Evolutionary conservation across 2,797 vertebrate species (phyloP).

Genomic region (Phrynocephalus guinanensis): DNA sequence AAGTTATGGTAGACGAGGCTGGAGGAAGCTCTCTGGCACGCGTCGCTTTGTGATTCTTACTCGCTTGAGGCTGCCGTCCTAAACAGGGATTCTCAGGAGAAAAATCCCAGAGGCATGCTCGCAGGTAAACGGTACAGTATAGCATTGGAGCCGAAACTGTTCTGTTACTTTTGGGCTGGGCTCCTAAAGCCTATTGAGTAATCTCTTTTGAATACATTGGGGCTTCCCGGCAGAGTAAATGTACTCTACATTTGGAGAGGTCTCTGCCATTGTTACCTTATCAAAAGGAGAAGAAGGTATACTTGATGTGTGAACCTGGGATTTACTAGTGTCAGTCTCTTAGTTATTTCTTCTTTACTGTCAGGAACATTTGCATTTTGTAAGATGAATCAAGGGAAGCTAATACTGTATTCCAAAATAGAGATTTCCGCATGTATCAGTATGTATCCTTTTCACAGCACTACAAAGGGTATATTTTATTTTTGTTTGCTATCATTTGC

Average conservation of each 20-base stretch:
- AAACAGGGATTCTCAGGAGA: background rate
- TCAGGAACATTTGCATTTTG: slow-evolving; percentile 24
- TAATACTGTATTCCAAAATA: background rate
- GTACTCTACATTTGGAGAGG: background rate
- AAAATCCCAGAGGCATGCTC: background rate
- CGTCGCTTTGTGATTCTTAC: background rate
- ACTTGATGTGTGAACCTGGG: background rate
- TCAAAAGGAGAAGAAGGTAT: background rate
- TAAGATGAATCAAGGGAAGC: background rate
- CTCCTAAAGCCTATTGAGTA: background rate
- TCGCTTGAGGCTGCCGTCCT: background rate
- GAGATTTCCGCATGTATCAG: background rate
- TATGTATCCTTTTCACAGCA: background rate
- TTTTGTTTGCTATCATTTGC: background rate
- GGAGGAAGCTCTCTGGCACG: background rate
- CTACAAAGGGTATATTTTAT: rapidly evolving
- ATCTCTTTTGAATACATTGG: background rate
- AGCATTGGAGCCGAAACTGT: no score
- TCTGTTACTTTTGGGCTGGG: background rate
- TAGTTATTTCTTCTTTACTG: background rate
- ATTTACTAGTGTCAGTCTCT: slow-evolving; percentile 38
- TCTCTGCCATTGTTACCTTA: rapidly evolving
- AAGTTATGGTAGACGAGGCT: background rate
- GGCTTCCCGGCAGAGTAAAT: slow-evolving; percentile 1
- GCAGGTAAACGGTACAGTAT: no score